Conservation (phyloP, 2,888 invertebrate genomes). For the Phengaris alcon region DNA sequence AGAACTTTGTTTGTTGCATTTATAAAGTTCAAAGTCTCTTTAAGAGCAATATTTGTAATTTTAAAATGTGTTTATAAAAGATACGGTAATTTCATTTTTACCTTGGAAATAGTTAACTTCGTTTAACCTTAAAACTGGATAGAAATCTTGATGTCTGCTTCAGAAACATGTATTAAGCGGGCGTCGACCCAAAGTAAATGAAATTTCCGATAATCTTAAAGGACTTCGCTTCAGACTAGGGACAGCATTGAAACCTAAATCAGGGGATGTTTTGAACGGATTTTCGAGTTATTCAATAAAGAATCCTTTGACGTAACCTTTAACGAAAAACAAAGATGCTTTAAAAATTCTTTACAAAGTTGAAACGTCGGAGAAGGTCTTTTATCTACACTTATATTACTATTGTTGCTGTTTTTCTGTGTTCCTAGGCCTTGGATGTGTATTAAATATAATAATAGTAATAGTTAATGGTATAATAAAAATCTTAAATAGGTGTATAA, state of each 20-base stretch:
- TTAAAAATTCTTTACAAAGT: neutral
- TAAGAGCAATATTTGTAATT: neutral
- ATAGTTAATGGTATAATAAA: too few species aligned
- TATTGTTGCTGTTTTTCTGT: too few species aligned
- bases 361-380: neutral
- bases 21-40: neutral
- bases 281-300: constrained; percentile 23
- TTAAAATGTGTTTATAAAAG: neutral
- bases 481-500: too few species aligned
- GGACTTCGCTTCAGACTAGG: constrained; percentile 21
- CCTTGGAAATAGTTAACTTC: constrained; percentile 9
- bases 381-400: neutral
- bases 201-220: constrained; percentile 28
- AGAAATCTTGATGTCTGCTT: constrained; percentile 26
- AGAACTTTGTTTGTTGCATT: neutral
- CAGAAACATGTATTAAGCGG: constrained; percentile 25
- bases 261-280: constrained; percentile 25
- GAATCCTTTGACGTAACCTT: constrained; percentile 24
- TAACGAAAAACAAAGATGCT: constrained; percentile 13
- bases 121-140: constrained; percentile 22
- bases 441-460: too few species aligned
- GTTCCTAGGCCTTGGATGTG: too few species aligned
- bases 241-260: constrained; percentile 19
- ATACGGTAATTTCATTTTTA: constrained; percentile 1
- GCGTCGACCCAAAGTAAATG: constrained; percentile 18